A percentile compares a stretch with the other conserved stretches of the same genome.
Conservation (phyloP, 2,113 vertebrate genomes). For the Chaenogobius annularis region DNA sequence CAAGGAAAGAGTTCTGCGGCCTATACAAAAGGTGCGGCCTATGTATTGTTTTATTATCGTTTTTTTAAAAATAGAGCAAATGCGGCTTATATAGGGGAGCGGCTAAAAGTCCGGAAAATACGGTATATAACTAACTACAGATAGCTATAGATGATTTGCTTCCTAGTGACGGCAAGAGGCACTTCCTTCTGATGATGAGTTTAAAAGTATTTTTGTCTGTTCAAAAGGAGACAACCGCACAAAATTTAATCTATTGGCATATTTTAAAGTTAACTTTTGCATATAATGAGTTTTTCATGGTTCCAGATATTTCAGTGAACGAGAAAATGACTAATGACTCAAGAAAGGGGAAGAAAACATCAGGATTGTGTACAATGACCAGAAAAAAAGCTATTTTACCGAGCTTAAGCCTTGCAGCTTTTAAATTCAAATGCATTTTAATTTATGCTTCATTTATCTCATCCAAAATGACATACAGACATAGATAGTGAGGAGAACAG, state of each 20-base stretch:
- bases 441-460: slow-evolving; percentile 25
- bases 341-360: slow-evolving; percentile 31
- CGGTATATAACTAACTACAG: background rate
- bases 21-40: no score
- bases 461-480: background rate
- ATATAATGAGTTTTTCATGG: background rate
- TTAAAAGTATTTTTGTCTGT: no score
- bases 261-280: background rate
- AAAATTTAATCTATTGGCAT: background rate
- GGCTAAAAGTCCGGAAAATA: no score
- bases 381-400: slow-evolving; percentile 10
- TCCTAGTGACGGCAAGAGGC: no score
- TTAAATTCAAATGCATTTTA: background rate
- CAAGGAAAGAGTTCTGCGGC: no score
- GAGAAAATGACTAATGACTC: background rate
- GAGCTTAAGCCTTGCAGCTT: slow-evolving; percentile 20
- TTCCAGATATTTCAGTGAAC: slow-evolving; percentile 3
- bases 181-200: no score
- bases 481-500: background rate
- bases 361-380: background rate
- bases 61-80: no score
- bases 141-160: no score
- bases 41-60: no score
- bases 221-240: background rate
- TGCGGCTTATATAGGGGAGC: no score